Conservation (phyloP, 2,888 invertebrate genomes). For the Callosobruchus maculatus region DNA sequence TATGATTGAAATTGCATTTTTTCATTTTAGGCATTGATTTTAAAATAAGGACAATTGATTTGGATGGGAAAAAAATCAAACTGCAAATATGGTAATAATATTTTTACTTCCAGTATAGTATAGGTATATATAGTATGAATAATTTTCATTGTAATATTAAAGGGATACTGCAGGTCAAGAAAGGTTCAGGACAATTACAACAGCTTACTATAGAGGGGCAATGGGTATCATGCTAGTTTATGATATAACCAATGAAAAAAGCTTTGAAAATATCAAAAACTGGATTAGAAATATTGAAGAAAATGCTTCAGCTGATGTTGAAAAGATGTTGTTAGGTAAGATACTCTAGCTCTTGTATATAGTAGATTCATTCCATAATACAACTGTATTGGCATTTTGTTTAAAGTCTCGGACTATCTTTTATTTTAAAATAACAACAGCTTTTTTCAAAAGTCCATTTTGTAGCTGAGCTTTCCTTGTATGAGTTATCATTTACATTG, state of each 20-base stretch:
- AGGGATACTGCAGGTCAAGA: conserved; percentile 98
- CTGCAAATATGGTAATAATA: conserved; percentile 93
- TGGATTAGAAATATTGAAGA: conserved; percentile 99
- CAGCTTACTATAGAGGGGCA: conserved; percentile 98
- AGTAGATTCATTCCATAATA: too few species aligned
- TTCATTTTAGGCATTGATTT: conserved; percentile 89
- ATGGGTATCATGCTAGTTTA: conserved; percentile 99
- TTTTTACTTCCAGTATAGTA: not conserved
- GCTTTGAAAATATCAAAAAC: conserved; percentile 98
- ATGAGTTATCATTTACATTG: too few species aligned
- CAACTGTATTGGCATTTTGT: too few species aligned
- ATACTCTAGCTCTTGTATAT: too few species aligned
- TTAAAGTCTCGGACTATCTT: too few species aligned
- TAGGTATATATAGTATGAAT: not conserved
- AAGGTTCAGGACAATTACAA: conserved; percentile 97
- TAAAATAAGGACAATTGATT: conserved; percentile 97
- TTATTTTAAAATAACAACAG: too few species aligned
- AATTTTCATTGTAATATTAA: not conserved
- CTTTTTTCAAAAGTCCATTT: too few species aligned
- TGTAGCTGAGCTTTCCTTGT: too few species aligned
- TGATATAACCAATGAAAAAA: conserved; percentile 98
- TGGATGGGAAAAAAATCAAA: conserved; percentile 98
- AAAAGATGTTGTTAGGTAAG: conserved; percentile 87
- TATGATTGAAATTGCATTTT: not conserved
- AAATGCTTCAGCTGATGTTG: conserved; percentile 97